Evolutionary conservation across 2,888 invertebrate species (phyloP), one percentile per base, ranked within the genome.

Genomic region (Bursaphelenchus okinawaensis): DNA sequence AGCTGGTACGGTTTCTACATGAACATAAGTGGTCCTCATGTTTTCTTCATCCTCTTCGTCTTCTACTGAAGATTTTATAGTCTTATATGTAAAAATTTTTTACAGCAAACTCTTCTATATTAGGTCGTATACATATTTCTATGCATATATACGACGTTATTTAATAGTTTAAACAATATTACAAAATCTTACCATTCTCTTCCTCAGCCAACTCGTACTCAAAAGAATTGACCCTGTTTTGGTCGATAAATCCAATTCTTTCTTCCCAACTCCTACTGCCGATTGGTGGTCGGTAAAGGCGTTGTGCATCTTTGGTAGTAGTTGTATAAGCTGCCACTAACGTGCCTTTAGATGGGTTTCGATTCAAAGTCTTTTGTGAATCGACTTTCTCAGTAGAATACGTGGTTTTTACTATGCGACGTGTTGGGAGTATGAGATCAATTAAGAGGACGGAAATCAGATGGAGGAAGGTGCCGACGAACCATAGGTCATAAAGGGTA

Each of bases 401-500:
- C 8, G 66, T 66, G 12, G 66, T 66, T 20, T 52, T 27, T 52
- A 72, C 51, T 7, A 75, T 57, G 3, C 74, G 52, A 9, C 71
- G 28, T 20, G 72, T 50, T 22, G 72, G 75, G 16, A 71, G 60
- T 3, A 62, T 29, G 27, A 71, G 59, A 55, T 71, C 75, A 31
- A 65, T 54, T 9, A 64, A 59, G 8, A 71, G 63, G 28, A 71
- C 28, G 52, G 69, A 26, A 12, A 76, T 61, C 55, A 72, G 56
- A 61, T 80, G 79, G 23, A 81, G 64, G 56, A 81, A 75, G 52
- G 75, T 75, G 27, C 71, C 73, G 52, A 74, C 73, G 27, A 81
- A 65, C 80, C 80, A 81, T 22, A 81, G 69, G 67, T 80, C 79
- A 65, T 76, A 70, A 52, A 80, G 64, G 19, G 74, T 77, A 12